Evolutionary conservation across 2,888 invertebrate species (phyloP).

Genomic region (Hypolimnas misippus): DNA sequence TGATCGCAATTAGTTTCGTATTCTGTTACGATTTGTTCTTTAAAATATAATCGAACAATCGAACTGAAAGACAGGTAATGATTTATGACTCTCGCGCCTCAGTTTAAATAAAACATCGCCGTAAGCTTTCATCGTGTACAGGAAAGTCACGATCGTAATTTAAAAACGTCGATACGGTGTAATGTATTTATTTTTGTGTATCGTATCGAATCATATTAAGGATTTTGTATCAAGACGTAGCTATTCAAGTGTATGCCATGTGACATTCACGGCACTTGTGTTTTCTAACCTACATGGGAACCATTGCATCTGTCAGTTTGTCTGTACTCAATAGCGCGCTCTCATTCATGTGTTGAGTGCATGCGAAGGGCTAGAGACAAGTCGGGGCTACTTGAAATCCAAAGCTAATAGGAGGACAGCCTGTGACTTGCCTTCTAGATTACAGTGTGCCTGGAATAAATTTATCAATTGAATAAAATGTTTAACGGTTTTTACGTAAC

Average conservation of each 20-base stretch:
- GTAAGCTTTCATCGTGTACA: constrained; percentile 78
- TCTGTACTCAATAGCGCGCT: constrained; percentile 57
- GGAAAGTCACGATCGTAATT: constrained; percentile 82
- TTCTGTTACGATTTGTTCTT: constrained; percentile 68
- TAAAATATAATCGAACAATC: constrained; percentile 72
- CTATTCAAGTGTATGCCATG: constrained; percentile 52
- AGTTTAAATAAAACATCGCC: constrained; percentile 79
- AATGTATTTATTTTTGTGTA: constrained; percentile 58
- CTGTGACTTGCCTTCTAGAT: constrained; percentile 48
- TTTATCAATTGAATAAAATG: constrained; percentile 42
- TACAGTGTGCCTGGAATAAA: constrained; percentile 44
- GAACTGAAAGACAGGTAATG: constrained; percentile 70
- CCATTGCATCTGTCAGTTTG: constrained; percentile 64
- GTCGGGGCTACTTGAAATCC: constrained; percentile 47
- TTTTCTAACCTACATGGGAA: constrained; percentile 60
- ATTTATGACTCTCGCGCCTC: constrained; percentile 77
- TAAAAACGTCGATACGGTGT: constrained; percentile 76
- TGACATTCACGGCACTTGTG: constrained; percentile 51
- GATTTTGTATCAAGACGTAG: constrained; percentile 48
- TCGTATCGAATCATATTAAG: constrained; percentile 32
- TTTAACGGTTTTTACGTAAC: constrained; percentile 28
- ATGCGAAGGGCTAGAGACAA: constrained; percentile 49
- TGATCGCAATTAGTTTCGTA: constrained; percentile 67
- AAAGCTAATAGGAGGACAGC: constrained; percentile 49
- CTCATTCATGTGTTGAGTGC: constrained; percentile 59